A percentile compares a stretch with the other conserved stretches of the same genome.
Evolutionary conservation across 2,888 invertebrate species (phyloP).

Genomic region (Petrolisthes manimaculis): DNA sequence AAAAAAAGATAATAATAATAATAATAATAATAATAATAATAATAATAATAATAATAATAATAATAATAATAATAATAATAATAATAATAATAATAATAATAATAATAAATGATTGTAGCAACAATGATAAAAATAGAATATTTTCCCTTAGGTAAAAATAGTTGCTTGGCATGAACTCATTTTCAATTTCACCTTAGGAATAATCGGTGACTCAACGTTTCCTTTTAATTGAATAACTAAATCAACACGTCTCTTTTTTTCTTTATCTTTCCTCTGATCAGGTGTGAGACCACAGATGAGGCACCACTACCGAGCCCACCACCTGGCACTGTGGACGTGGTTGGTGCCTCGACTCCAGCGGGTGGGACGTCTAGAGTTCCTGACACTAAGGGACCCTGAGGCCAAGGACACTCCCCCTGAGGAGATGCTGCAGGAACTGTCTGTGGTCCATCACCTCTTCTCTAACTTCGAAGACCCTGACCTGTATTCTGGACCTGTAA

Average conservation of each 20-base stretch:
- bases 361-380: constrained; percentile 62
- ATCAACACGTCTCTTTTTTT: not conserved
- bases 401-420: constrained; percentile 20
- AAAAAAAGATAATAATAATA: too few relatives aligned
- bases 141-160: too few relatives aligned
- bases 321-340: constrained; percentile 94
- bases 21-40: too few relatives aligned
- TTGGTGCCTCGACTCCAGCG: constrained; percentile 82
- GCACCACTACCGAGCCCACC: constrained; percentile 94
- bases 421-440: constrained; percentile 60
- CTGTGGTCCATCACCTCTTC: constrained; percentile 83
- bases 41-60: too few relatives aligned
- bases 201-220: not conserved
- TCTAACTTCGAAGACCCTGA: constrained; percentile 89
- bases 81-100: too few relatives aligned
- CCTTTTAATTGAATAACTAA: not conserved
- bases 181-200: too few relatives aligned
- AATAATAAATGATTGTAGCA: too few relatives aligned
- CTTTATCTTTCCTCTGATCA: not conserved
- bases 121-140: too few relatives aligned
- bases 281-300: constrained; percentile 68
- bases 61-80: too few relatives aligned
- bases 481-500: constrained; percentile 88
- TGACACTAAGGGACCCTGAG: constrained; percentile 57
- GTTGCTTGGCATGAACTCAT: too few relatives aligned